Evolutionary conservation across 1,140 invertebrate species (phyloP), one percentile per base, ranked within the genome.

Genomic region (Drosophila ironensis): DNA sequence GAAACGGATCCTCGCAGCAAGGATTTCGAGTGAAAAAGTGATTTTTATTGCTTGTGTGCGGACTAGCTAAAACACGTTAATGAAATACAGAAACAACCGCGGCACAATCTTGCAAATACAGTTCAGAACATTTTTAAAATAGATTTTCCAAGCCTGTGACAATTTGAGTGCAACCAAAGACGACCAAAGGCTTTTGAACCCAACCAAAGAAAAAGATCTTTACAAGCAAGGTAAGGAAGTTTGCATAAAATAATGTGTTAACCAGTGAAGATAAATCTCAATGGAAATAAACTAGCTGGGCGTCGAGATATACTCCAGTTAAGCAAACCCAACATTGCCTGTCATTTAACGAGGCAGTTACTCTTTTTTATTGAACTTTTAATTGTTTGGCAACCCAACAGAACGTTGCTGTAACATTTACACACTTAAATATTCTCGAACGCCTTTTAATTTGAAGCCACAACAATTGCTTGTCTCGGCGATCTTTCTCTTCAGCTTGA

Each of bases 31-130:
- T 2, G 14, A 14, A 41, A 20, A 16, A 48, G 35, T 54, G 40
- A 38, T 17, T 24, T 30, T 37, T 25, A 16, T 8, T 22, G 4
- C 8, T 44, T 30, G 27, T 30, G 12, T 16, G 14, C 7, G 42
- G 33, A 40, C 6, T 28, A 33, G 14, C 11, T 14, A 68, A 59
- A 63, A 28, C 28, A 87, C 66, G 72, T 88, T 88, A 89, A 88
- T 90, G 88, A 89, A 89, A 89, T 89, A 90, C 52, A 88, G 52
- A 84, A 89, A 75, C 33, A 88, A 82, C 51, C 84, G 77, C 37
- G 87, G 87, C 25, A 69, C 59, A 27, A 89, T 90, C 56, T 46
- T 89, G 24, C 87, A 89, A 87, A 72, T 90, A 66, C 88, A 89
- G 47, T 89, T 87, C 50, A 86, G 88, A 71, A 89, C 88, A 86